phyloP scores from a whole-genome alignment of 2,113 vertebrate species.

The Lipophrys pholis region DNA sequence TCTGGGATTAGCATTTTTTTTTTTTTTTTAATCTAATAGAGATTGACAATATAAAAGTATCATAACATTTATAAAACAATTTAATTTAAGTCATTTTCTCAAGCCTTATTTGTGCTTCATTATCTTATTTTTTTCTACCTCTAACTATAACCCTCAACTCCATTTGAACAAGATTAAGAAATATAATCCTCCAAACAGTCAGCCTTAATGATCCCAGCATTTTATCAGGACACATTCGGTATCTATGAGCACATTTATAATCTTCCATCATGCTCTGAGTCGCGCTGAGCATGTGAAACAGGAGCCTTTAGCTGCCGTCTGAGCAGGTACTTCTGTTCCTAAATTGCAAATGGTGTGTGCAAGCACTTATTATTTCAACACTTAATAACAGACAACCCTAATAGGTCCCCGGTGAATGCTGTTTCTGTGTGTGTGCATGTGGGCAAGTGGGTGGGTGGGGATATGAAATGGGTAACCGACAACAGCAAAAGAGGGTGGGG shows the following conservation, averaged over 20 bases:
- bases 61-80: too few relatives aligned
- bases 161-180: too few relatives aligned
- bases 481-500: slow-evolving; percentile 63
- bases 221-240: slow-evolving; percentile 11
- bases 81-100: neutral
- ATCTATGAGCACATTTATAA: neutral
- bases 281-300: slow-evolving; percentile 29
- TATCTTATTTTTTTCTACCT: neutral
- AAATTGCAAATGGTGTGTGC: slow-evolving; percentile 75
- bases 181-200: neutral
- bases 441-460: slow-evolving; percentile 68
- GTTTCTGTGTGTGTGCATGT: slow-evolving; percentile 60
- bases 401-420: slow-evolving; percentile 83
- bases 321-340: slow-evolving; percentile 66
- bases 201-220: neutral
- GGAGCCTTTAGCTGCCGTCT: slow-evolving; percentile 46
- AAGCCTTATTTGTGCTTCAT: neutral
- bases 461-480: slow-evolving; percentile 77
- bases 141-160: too few relatives aligned
- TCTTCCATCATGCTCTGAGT: neutral
- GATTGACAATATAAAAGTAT: neutral
- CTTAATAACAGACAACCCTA: slow-evolving; percentile 84
- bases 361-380: slow-evolving; percentile 79
- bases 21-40: neutral
- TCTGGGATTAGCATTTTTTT: too few relatives aligned